These are phyloP conservation scores for Danio choprae DNA, from an alignment of 2,797 vertebrate species.

Conservation along the genomic window DNA sequence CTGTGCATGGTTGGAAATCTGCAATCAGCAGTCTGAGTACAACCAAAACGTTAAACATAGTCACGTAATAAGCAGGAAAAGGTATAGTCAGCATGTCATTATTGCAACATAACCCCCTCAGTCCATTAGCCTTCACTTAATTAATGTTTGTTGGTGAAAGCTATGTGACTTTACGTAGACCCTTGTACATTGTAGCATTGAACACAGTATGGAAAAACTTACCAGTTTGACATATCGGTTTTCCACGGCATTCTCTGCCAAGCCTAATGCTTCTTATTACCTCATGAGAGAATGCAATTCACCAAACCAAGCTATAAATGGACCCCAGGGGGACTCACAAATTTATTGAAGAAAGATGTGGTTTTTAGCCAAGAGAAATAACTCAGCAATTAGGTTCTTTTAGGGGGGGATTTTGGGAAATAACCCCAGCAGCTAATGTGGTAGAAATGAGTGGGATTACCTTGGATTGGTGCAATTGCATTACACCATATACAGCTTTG, in stretches of 20 bases:
- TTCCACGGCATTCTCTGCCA: slow-evolving; percentile 58
- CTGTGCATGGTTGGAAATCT: too few species aligned
- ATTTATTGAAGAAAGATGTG: slow-evolving; percentile 49
- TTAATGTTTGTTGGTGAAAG: slow-evolving; percentile 44
- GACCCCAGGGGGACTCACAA: slow-evolving; percentile 45
- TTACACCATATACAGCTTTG: background rate
- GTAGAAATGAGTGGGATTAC: slow-evolving; percentile 37
- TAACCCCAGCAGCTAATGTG: slow-evolving; percentile 20
- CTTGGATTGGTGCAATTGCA: slow-evolving; percentile 1
- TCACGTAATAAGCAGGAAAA: slow-evolving; percentile 11
- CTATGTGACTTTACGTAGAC: slow-evolving; percentile 51
- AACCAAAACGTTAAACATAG: background rate
- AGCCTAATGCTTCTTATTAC: slow-evolving; percentile 57
- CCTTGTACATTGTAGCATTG: slow-evolving; percentile 40
- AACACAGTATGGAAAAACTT: slow-evolving; percentile 57
- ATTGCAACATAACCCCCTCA: background rate
- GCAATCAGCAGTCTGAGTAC: too few species aligned
- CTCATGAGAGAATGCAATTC: slow-evolving; percentile 59
- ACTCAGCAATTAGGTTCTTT: slow-evolving; percentile 48
- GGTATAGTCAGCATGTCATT: slow-evolving; percentile 26
- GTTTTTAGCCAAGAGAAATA: slow-evolving; percentile 55
- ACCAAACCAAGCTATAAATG: slow-evolving; percentile 58
- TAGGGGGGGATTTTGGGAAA: slow-evolving; percentile 42
- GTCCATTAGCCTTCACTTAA: slow-evolving; percentile 28
- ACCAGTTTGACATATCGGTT: slow-evolving; percentile 59